phyloP scores from a whole-genome alignment of 1,140 invertebrate genomes.

The Batillaria attramentaria region DNA sequence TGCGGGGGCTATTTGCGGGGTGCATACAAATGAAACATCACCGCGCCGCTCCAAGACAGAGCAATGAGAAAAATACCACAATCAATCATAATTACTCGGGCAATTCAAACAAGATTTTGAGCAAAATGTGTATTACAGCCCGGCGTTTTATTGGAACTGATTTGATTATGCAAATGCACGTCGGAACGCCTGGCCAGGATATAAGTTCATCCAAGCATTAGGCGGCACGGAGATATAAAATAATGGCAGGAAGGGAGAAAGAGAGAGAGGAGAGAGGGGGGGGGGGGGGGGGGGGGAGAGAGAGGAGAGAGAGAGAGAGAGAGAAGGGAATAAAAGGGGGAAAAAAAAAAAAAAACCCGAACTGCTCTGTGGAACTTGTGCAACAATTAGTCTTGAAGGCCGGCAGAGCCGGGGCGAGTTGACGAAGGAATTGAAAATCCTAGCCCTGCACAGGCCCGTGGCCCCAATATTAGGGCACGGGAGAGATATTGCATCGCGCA shows the following conservation, averaged over 20 bases:
- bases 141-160: slow-evolving; percentile 47
- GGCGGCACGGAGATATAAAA: slow-evolving; percentile 14
- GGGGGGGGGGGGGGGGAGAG: neutral
- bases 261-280: neutral
- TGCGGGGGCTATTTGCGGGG: slow-evolving; percentile 35
- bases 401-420: slow-evolving; percentile 1
- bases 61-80: slow-evolving; percentile 43
- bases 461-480: slow-evolving; percentile 24
- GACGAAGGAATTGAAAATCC: slow-evolving; percentile 18
- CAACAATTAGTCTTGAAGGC: slow-evolving; percentile 43
- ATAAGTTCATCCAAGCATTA: slow-evolving; percentile 37
- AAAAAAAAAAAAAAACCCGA: neutral
- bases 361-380: neutral
- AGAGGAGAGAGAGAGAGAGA: neutral
- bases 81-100: slow-evolving; percentile 52
- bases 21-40: slow-evolving; percentile 52
- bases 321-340: neutral
- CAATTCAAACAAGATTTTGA: slow-evolving; percentile 48
- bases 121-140: slow-evolving; percentile 47
- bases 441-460: slow-evolving; percentile 17
- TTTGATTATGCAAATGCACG: slow-evolving; percentile 50
- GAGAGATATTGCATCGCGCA: slow-evolving; percentile 28
- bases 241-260: neutral
- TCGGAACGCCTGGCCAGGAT: slow-evolving; percentile 40
- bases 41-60: slow-evolving; percentile 5